Base-by-base conservation (phyloP, 2,888 invertebrate genomes). In the Tortrix viridana region DNA sequence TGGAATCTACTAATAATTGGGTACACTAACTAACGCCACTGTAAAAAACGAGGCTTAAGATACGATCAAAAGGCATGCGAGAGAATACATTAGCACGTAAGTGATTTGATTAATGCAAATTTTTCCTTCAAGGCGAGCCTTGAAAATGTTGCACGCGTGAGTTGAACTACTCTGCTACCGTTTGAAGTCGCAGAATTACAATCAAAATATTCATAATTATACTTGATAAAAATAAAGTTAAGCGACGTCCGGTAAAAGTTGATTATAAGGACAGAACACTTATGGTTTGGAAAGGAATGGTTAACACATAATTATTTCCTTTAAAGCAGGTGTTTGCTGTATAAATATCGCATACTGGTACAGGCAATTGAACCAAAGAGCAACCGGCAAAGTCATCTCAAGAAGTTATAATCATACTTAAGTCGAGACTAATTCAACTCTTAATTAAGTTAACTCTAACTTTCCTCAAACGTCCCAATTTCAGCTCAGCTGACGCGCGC, bases 381-480 rank as follows among this genome's bases (percentile, higher is more conserved):
- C 73, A 79, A 76, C 76, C 80, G 74, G 73, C 74, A 72, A 72
- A 74, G 75, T 81, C 75, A 79, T 86, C 83, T 83, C 80, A 82
- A 80, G 80, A 83, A 88, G 82, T 84, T 85, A 84, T 85, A 87
- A 85, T 87, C 82, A 84, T 82, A 82, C 85, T 85, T 83, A 84
- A 85, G 80, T 80, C 81, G 78, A 80, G 84, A 83, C 84, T 88
- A 86, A 89, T 89, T 86, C 84, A 86, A 86, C 82, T 87, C 84
- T 82, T 88, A 86, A 89, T 89, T 88, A 86, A 89, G 83, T 89
- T 85, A 84, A 83, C 77, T 81, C 81, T 81, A 82, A 89, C 84
- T 88, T 53, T 80, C 71, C 78, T 80, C 79, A 85, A 86, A 86
- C 80, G 84, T 82, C 81, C 87, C 85, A 84, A 85, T 86, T 88